A percentile compares a stretch with the other conserved stretches of the same genome.
Evolutionary conservation across 2,797 vertebrate genomes (phyloP).

Genomic region (Rhynchotus rufescens): DNA sequence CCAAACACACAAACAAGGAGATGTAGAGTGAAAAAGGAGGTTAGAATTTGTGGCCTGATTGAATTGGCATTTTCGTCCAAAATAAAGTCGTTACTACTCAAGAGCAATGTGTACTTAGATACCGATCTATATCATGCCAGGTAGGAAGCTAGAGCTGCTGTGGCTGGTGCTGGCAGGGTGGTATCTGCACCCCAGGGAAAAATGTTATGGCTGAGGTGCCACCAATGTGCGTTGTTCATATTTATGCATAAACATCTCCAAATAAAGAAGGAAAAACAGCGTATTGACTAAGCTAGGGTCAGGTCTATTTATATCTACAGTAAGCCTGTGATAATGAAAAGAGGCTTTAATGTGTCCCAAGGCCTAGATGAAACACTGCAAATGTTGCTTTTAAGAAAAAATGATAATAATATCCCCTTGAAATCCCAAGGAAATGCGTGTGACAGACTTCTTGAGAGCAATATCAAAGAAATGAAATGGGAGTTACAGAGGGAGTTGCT

Average conservation of each 20-base stretch:
- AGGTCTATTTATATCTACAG: conserved; percentile 51
- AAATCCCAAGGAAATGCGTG: background rate
- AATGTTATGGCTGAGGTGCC: background rate
- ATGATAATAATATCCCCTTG: conserved; percentile 59
- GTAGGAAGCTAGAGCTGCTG: background rate
- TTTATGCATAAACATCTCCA: conserved; percentile 17
- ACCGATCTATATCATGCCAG: background rate
- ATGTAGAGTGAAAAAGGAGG: background rate
- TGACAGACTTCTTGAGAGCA: conserved; percentile 50
- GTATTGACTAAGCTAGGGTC: conserved; percentile 29
- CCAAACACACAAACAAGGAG: background rate
- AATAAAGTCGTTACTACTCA: background rate
- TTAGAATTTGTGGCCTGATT: background rate
- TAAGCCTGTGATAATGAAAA: conserved; percentile 39
- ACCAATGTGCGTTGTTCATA: background rate
- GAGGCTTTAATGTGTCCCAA: conserved; percentile 28
- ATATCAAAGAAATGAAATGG: conserved; percentile 56
- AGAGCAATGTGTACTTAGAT: background rate
- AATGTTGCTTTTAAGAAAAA: conserved; percentile 61
- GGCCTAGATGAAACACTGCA: conserved; percentile 45
- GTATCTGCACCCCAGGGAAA: background rate
- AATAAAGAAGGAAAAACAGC: background rate
- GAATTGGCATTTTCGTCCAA: conserved; percentile 21
- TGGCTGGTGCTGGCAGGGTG: background rate
- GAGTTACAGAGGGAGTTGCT: conserved; percentile 51